Conservation (phyloP, 53 echinoderm and acorn worm species). For the Arbacia lixula region DNA sequence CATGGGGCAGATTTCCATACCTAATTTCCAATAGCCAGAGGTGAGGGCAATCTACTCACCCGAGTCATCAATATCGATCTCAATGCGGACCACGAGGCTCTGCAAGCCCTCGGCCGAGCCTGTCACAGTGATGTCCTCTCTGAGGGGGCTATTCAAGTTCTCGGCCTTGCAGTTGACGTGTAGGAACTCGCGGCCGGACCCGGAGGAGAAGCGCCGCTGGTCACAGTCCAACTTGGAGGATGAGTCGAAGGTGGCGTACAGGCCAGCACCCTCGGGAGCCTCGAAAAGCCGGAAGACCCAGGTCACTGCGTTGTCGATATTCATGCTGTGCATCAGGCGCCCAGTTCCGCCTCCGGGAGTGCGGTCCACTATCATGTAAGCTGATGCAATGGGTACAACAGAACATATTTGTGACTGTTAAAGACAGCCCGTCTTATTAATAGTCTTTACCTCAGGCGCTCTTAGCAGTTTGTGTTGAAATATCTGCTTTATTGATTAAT, state of each 20-base stretch:
- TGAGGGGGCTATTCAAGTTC: not conserved
- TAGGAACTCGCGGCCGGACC: not conserved
- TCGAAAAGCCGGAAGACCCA: slow-evolving; percentile 10
- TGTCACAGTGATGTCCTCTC: not conserved
- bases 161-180: not conserved
- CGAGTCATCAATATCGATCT: not conserved
- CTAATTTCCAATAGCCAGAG: no score
- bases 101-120: not conserved
- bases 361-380: no score
- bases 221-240: not conserved
- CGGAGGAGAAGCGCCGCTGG: not conserved
- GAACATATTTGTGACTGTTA: no score
- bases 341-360: no score
- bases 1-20: no score
- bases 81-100: not conserved
- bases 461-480: no score
- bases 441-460: no score
- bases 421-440: no score
- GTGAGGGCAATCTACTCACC: not conserved
- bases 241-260: not conserved
- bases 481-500: no score
- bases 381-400: no score
- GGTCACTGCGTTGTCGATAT: not conserved
- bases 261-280: not conserved
- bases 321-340: no score